A percentile compares a stretch with the other conserved stretches of the same genome.
phyloP scores from a whole-genome alignment of 2,113 vertebrate species.

The Gasterosteus aculeatus region DNA sequence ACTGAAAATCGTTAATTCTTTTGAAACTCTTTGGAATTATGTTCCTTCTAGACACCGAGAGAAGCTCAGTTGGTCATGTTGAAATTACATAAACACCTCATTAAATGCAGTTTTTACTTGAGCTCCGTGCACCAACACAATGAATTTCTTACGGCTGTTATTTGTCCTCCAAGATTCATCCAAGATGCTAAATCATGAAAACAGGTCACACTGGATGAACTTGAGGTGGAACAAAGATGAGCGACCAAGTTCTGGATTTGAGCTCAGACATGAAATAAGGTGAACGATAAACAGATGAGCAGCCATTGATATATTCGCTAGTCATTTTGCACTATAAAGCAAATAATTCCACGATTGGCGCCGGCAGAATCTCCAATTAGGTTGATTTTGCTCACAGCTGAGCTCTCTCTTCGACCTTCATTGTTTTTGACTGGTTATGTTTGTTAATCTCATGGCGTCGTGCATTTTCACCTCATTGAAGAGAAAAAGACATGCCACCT shows the following conservation, averaged over 20 bases:
- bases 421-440: slow-evolving; percentile 16
- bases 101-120: background rate
- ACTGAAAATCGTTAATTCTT: slow-evolving; percentile 28
- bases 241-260: slow-evolving; percentile 9
- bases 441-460: background rate
- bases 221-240: background rate
- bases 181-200: background rate
- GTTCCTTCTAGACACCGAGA: background rate
- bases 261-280: slow-evolving; percentile 39
- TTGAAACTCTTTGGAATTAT: slow-evolving; percentile 34
- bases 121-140: background rate
- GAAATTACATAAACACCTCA: slow-evolving; percentile 10
- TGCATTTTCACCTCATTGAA: background rate
- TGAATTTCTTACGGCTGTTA: background rate
- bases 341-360: slow-evolving; percentile 42
- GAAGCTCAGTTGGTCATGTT: slow-evolving; percentile 9
- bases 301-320: slow-evolving; percentile 11
- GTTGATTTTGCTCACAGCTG: slow-evolving; percentile 11
- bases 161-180: background rate
- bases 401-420: slow-evolving; percentile 9
- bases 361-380: slow-evolving; percentile 29
- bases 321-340: slow-evolving; percentile 25
- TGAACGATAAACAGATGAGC: slow-evolving; percentile 25
- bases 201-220: slow-evolving; percentile 11
- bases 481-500: background rate